Evolutionary conservation across 2,888 invertebrate species (phyloP).

Genomic region (Gasteruption jaculator): DNA sequence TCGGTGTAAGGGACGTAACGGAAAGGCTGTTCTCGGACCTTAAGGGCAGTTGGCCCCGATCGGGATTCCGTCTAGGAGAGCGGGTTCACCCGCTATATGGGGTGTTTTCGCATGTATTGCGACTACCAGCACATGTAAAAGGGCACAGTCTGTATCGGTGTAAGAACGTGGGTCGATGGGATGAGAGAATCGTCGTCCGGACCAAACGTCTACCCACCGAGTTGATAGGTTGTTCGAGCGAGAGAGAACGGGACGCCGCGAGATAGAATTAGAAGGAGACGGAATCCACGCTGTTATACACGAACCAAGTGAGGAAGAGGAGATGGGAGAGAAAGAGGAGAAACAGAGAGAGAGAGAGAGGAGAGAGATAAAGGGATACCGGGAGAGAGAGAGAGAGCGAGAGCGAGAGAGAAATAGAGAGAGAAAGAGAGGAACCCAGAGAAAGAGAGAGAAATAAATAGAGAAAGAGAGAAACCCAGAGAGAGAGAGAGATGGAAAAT

Average conservation of each 20-base stretch:
- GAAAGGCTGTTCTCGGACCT: no score
- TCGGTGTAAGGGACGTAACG: no score
- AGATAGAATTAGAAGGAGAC: slow-evolving; percentile 49
- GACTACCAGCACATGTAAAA: no score
- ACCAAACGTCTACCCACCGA: slow-evolving; percentile 48
- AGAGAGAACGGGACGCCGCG: slow-evolving; percentile 34
- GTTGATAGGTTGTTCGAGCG: slow-evolving; percentile 47
- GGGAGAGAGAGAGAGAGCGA: slow-evolving; percentile 12
- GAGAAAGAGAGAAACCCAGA: slow-evolving; percentile 19
- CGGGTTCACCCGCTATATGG: slow-evolving; percentile 41
- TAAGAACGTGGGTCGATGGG: slow-evolving; percentile 50
- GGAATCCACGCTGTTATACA: slow-evolving; percentile 29
- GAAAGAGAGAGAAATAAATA: slow-evolving; percentile 26
- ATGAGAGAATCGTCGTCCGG: slow-evolving; percentile 49
- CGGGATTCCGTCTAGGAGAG: no score
- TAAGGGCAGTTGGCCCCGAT: no score
- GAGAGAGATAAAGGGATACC: slow-evolving; percentile 20
- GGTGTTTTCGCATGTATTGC: slow-evolving; percentile 27
- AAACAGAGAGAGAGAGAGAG: slow-evolving; percentile 20
- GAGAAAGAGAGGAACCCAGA: slow-evolving; percentile 18
- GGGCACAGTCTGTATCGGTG: slow-evolving; percentile 47
- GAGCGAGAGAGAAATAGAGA: slow-evolving; percentile 16
- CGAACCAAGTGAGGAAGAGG: slow-evolving; percentile 24
- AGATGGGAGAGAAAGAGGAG: slow-evolving; percentile 18
- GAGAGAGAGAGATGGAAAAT: slow-evolving; percentile 20